Evolutionary conservation across 2,797 vertebrate species (phyloP).

Genomic region (Hirundo rustica): DNA sequence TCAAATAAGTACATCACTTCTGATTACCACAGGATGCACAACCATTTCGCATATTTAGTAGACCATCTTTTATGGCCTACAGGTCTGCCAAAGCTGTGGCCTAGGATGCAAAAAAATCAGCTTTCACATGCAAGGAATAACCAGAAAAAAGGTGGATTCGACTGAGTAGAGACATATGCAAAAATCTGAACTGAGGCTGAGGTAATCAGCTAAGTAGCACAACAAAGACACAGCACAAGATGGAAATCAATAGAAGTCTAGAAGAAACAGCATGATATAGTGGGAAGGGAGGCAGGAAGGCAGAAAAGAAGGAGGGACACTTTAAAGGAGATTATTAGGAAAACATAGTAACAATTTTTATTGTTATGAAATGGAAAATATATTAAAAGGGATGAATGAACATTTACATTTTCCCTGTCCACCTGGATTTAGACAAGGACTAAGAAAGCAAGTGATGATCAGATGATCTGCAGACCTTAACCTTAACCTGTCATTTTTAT

Average conservation of each 20-base stretch:
- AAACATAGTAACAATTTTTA: neutral
- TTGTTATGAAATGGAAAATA: neutral
- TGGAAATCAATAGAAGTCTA: neutral
- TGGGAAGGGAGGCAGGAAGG: neutral
- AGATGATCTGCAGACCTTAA: neutral
- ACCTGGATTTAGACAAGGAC: neutral
- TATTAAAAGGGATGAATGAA: neutral
- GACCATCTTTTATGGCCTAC: neutral
- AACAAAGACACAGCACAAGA: neutral
- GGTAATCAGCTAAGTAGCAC: neutral
- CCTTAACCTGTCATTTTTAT: neutral
- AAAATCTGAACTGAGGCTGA: neutral
- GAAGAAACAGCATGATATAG: neutral
- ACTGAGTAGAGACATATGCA: neutral
- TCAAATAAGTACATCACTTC: neutral
- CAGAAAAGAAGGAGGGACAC: neutral
- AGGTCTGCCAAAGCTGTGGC: neutral
- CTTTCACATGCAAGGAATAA: neutral
- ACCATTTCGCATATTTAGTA: neutral
- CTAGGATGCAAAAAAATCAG: neutral
- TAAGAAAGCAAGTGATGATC: neutral
- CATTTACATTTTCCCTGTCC: neutral
- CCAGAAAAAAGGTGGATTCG: neutral
- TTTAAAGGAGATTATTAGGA: neutral
- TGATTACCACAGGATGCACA: neutral